Conservation (phyloP, 30 jellyfish, hydroid and myxozoan genomes). For the Cassiopea andromeda region DNA sequence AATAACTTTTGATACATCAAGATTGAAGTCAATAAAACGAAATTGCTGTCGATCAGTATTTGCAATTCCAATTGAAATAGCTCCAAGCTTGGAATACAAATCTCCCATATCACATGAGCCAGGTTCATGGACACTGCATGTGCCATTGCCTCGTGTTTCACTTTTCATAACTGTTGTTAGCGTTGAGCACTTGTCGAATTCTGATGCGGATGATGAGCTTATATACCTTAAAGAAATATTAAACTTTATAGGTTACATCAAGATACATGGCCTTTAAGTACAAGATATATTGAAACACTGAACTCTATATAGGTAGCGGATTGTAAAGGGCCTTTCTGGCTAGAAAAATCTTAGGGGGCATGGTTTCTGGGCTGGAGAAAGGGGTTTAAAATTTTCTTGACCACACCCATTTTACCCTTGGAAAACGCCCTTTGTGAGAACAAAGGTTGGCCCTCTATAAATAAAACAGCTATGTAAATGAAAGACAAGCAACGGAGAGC, state of each 20-base stretch:
- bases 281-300: not conserved
- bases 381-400: too few species aligned
- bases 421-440: too few species aligned
- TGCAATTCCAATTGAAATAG: slow-evolving; percentile 72
- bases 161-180: slow-evolving; percentile 38
- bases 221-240: slow-evolving; percentile 34
- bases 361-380: too few species aligned
- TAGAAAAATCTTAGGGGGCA: too few species aligned
- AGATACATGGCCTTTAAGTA: too few species aligned
- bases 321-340: too few species aligned
- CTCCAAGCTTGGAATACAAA: slow-evolving; percentile 62
- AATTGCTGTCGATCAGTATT: slow-evolving; percentile 33
- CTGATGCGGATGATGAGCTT: slow-evolving; percentile 66
- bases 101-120: slow-evolving; percentile 81
- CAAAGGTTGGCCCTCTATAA: too few species aligned
- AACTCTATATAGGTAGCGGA: too few species aligned
- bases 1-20: slow-evolving; percentile 38
- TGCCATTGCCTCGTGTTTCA: slow-evolving; percentile 32
- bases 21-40: slow-evolving; percentile 37
- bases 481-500: too few species aligned
- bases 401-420: too few species aligned
- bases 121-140: slow-evolving; percentile 73
- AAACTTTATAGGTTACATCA: too few species aligned
- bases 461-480: too few species aligned
- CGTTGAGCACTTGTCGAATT: slow-evolving; percentile 40